phyloP scores from a whole-genome alignment of 2,888 invertebrate species.

The Cataglyphis cursor region DNA sequence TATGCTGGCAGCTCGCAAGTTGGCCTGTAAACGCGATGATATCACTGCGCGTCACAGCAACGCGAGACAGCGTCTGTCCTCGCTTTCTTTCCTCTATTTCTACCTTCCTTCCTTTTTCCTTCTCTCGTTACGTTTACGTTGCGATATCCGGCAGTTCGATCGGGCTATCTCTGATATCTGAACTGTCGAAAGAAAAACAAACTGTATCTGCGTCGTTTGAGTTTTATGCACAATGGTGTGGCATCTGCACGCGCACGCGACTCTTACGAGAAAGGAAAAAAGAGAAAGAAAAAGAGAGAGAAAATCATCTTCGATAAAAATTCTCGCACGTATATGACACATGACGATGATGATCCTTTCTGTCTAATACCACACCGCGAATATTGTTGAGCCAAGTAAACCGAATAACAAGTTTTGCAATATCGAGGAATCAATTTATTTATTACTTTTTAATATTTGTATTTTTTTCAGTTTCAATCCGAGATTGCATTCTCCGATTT shows the following conservation, averaged over 20 bases:
- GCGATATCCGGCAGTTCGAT: slow-evolving; percentile 41
- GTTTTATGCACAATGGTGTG: slow-evolving; percentile 20
- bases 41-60: slow-evolving; percentile 25
- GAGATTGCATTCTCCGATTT: neutral
- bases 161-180: slow-evolving; percentile 34
- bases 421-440: slow-evolving; percentile 6
- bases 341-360: neutral
- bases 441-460: neutral
- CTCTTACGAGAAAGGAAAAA: neutral
- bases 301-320: slow-evolving; percentile 27
- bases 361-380: neutral
- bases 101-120: slow-evolving; percentile 8
- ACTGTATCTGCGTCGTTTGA: slow-evolving; percentile 37
- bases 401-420: neutral
- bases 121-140: slow-evolving; percentile 25
- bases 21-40: slow-evolving; percentile 38
- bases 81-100: neutral
- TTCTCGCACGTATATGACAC: slow-evolving; percentile 4
- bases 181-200: slow-evolving; percentile 49
- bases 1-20: slow-evolving; percentile 15
- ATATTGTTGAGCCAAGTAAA: neutral
- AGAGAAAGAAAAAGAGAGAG: neutral
- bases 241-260: slow-evolving; percentile 24
- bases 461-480: neutral
- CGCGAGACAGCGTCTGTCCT: slow-evolving; percentile 22